These are phyloP conservation scores for Meganola albula DNA, from an alignment of 2,888 invertebrate genomes.

Conservation along the genomic window DNA sequence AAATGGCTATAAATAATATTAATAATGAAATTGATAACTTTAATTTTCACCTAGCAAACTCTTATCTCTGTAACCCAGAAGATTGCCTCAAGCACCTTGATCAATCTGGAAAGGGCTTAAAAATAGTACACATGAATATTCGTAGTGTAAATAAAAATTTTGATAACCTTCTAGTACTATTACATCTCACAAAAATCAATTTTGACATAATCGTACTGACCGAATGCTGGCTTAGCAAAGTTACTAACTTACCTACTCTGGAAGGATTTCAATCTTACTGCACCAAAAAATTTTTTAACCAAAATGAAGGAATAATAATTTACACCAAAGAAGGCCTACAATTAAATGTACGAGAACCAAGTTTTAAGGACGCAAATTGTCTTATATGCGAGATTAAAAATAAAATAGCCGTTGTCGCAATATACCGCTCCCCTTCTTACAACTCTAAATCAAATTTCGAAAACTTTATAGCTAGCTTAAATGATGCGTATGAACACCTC, in stretches of 20 bases:
- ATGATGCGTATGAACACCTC: not conserved
- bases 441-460: not conserved
- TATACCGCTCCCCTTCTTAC: not conserved
- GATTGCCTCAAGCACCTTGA: no score
- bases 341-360: not conserved
- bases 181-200: not conserved
- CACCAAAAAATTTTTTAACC: not conserved
- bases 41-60: no score
- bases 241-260: not conserved
- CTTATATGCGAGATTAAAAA: not conserved
- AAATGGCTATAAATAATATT: no score
- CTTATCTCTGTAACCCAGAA: no score
- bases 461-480: not conserved
- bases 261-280: not conserved
- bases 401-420: not conserved
- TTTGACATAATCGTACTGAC: not conserved
- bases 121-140: not conserved
- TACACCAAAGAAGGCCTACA: not conserved
- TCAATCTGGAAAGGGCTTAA: no score
- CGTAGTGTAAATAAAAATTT: not conserved
- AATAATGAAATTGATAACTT: no score
- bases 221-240: not conserved
- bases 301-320: not conserved
- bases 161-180: not conserved
- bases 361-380: conserved; percentile 1